Base-by-base conservation (phyloP, 2,888 invertebrate species). In the Therioaphis trifolii region DNA sequence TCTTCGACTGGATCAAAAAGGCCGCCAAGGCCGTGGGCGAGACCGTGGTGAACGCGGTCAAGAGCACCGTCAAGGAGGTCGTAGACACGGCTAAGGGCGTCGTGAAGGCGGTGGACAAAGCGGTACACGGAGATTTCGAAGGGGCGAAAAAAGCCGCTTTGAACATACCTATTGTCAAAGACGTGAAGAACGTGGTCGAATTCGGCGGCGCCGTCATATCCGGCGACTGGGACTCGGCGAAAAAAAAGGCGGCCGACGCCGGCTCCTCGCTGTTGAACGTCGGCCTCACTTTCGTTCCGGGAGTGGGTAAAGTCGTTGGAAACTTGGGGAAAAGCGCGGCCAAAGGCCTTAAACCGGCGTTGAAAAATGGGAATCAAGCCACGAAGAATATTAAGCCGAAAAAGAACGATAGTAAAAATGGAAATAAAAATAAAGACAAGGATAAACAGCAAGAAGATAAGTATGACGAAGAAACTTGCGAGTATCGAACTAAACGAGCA, bases 131-230 rank as follows among this genome's bases (percentile, higher is more conserved):
- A 61, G 85, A 85, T 71, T 85, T 84, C 15, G 29, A 85, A 7
- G 80, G 80, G 18, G 85, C 85, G 0, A 84, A 84, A 77, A 71
- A 84, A 29, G 80, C 82, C 5, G 58, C 84, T 49, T 27, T 69
- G 18, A 71, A 84, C 21, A 85, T 85, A 75, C 85, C 85, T 4
- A 82, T 85, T 21, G 85, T 85, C 1, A 85, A 85, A 55, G 85
- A 85, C 40, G 43, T 85, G 14, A 85, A 85, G 43, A 85, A 58
- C 52, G 84, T 35, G 11, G 80, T 84, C 5, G 84, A 80, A 11
- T 72, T 84, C 11, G 84, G 84, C 3, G 76, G 76, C 7, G 85
- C 85, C 4, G 84, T 85, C 12, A 63, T 85, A 3, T 71, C 85
- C 12, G 85, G 85, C 43, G 84, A 85, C 29, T 85, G 85, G 85